Conservation (phyloP, 37 sponge, comb jelly and placozoan genomes). For the Axinella damicornis region DNA sequence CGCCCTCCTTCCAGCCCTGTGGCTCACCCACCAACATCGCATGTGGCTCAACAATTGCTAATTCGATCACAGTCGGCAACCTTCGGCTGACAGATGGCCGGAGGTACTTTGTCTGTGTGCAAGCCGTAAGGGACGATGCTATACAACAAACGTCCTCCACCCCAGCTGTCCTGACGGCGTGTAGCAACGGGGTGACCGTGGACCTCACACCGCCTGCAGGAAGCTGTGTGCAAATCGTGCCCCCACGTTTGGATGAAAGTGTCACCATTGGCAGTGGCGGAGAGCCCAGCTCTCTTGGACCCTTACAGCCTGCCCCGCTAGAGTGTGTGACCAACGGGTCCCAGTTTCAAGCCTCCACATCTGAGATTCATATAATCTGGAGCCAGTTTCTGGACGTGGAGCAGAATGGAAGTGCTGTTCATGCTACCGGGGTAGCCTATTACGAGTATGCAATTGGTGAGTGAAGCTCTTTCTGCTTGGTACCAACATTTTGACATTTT, state of each 20-base stretch:
- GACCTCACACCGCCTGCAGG: slow-evolving; percentile 64
- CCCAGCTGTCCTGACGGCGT: slow-evolving; percentile 29
- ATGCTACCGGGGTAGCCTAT: slow-evolving; percentile 51
- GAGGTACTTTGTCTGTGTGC: slow-evolving; percentile 74
- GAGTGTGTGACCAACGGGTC: slow-evolving; percentile 21
- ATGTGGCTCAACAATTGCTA: slow-evolving; percentile 67
- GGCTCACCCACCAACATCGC: slow-evolving; percentile 23
- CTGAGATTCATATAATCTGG: slow-evolving; percentile 69
- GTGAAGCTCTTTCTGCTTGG: background rate
- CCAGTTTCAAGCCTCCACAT: slow-evolving; percentile 50
- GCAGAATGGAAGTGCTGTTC: slow-evolving; percentile 22
- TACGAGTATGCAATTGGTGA: slow-evolving; percentile 82
- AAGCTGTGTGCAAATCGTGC: slow-evolving; percentile 50
- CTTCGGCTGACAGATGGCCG: slow-evolving; percentile 48
- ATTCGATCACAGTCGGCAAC: slow-evolving; percentile 37
- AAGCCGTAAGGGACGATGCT: slow-evolving; percentile 21
- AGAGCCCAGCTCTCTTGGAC: background rate
- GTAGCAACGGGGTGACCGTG: slow-evolving; percentile 75
- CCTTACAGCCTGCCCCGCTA: background rate
- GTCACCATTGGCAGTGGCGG: slow-evolving; percentile 13
- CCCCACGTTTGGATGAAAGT: background rate
- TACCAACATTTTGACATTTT: no score
- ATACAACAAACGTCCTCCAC: slow-evolving; percentile 26
- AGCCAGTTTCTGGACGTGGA: slow-evolving; percentile 59
- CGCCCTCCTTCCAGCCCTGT: slow-evolving; percentile 37